A percentile compares a stretch with the other conserved stretches of the same genome.
phyloP scores from a whole-genome alignment of 2,797 vertebrate genomes.

The Falco naumanni region DNA sequence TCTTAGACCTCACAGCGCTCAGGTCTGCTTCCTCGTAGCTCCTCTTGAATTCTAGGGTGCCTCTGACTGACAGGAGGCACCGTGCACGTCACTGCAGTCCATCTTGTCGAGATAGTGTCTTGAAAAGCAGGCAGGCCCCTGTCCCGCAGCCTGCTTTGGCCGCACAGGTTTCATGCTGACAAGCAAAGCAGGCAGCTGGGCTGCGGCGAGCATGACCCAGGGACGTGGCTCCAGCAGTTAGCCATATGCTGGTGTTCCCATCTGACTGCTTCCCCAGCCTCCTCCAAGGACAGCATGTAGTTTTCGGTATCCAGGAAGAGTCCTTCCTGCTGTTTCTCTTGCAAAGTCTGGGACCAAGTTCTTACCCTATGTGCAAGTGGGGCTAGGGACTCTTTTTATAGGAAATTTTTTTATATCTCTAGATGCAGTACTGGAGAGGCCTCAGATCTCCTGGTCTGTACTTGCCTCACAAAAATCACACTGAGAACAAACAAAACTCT shows the following conservation, averaged over 20 bases:
- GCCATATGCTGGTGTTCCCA: neutral
- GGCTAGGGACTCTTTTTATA: neutral
- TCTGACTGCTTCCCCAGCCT: neutral
- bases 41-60: neutral
- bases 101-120: neutral
- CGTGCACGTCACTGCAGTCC: neutral
- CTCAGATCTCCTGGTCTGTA: neutral
- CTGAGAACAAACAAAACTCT: neutral
- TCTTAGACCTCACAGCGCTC: neutral
- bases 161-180: neutral
- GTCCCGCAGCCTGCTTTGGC: neutral
- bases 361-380: neutral
- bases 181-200: neutral
- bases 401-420: neutral
- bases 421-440: neutral
- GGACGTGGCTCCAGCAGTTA: rapidly evolving
- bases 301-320: neutral
- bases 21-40: neutral
- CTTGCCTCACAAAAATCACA: neutral
- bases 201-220: neutral
- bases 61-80: neutral
- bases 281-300: neutral
- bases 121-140: neutral
- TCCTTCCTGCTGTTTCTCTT: neutral
- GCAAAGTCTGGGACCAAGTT: constrained; percentile 29